Evolutionary conservation across 2,888 invertebrate species (phyloP).

Genomic region (Xestoiulus laeticollis): DNA sequence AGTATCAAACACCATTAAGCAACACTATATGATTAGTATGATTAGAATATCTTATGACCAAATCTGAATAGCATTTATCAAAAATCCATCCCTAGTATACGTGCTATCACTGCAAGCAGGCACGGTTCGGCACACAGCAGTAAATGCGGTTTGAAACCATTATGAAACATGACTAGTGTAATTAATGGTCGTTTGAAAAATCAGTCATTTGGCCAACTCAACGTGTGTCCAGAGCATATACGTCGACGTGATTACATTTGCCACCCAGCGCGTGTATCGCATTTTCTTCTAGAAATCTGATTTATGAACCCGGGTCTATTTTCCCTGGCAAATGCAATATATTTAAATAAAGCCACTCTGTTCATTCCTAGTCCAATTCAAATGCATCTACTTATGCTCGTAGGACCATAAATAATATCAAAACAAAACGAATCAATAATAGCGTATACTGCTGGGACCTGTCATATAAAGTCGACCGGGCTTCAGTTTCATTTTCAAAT

Average conservation of each 20-base stretch:
- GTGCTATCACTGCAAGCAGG: background rate
- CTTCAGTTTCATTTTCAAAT: conserved; percentile 7
- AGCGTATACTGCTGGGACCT: background rate
- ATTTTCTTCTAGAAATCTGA: background rate
- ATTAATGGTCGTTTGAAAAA: background rate
- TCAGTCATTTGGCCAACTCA: background rate
- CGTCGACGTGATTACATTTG: background rate
- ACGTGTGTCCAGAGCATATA: background rate
- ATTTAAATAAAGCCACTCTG: conserved; percentile 13
- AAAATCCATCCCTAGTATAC: background rate
- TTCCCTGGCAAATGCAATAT: background rate
- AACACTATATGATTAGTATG: too few relatives aligned
- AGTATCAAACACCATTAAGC: too few relatives aligned
- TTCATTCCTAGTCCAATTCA: background rate
- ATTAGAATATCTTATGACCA: too few relatives aligned
- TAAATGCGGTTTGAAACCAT: background rate
- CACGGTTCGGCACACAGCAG: background rate
- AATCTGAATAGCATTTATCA: too few relatives aligned
- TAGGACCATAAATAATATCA: conserved; percentile 8
- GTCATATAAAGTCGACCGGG: background rate
- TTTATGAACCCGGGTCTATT: background rate
- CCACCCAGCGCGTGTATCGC: background rate
- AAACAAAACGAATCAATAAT: conserved; percentile 30
- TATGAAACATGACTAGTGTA: background rate
- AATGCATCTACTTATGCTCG: conserved; percentile 37